Percentiles rank a stretch among this genome's conserved stretches.
These are phyloP conservation scores for Pachyuromys duprasi DNA, from an alignment of 2,797 vertebrate genomes.

Conservation along the genomic window DNA sequence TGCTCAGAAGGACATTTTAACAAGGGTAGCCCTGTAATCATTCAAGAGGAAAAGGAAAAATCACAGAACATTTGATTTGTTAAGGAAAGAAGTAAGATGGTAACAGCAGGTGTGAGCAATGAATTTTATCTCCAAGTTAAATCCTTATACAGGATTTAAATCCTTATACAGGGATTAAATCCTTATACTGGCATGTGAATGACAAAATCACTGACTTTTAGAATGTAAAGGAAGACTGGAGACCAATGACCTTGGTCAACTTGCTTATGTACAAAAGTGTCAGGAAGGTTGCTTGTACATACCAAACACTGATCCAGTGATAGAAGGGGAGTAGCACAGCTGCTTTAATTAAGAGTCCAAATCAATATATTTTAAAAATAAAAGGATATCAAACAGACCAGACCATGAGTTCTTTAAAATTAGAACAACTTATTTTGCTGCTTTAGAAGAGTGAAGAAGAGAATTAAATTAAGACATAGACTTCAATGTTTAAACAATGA, in stretches of 20 bases:
- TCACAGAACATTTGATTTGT: not conserved
- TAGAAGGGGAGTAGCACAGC: not conserved
- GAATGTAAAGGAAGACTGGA: constrained; percentile 27
- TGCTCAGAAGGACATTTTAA: constrained; percentile 6
- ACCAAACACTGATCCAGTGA: not conserved
- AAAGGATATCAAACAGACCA: not conserved
- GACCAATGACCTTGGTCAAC: not conserved
- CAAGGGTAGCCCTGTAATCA: not conserved
- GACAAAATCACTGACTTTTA: not conserved
- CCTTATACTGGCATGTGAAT: not conserved
- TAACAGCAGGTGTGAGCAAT: not conserved
- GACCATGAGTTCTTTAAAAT: constrained; percentile 2
- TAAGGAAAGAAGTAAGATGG: constrained; percentile 11
- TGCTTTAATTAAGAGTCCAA: not conserved
- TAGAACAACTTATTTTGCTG: not conserved
- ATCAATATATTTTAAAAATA: not conserved
- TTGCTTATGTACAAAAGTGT: not conserved
- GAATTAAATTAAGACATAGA: not conserved
- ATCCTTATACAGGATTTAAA: not conserved
- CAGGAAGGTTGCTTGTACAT: not conserved
- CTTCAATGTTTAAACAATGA: not conserved
- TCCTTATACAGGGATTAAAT: not conserved
- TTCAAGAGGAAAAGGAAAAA: not conserved
- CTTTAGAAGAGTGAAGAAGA: not conserved
- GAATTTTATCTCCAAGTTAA: not conserved